Base-by-base conservation (phyloP, 2,888 invertebrate species). In the Stegophylla sp. region DNA sequence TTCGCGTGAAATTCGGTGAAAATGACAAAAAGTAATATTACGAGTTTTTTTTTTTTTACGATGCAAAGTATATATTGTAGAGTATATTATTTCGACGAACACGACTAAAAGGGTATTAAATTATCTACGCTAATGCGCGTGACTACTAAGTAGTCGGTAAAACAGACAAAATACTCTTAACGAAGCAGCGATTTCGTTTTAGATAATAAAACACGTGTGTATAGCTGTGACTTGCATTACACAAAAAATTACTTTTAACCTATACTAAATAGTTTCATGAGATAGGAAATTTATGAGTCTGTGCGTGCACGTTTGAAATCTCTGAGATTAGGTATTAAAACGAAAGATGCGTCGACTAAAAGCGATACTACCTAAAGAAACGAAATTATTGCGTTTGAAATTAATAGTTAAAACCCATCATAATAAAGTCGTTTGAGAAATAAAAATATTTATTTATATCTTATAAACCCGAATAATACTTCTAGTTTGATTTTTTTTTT, bases 381-480 rank as follows among this genome's bases (percentile, higher is more conserved):
- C 53, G 0, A 23, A 66, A 53, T 51, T 17, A 20, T 74, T 48
- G 61, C 59, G 48, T 63, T 74, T 63, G 23, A 64, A 74, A 74
- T 48, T 74, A 74, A 75, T 51, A 63, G 74, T 64, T 17, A 26
- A 26, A 75, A 64, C 26, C 75, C 66, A 66, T 64, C 51, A 64
- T 64, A 64, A 13, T 76, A 66, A 66, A 76, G 66, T 20, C 26
- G 64, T 53, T 41, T n/a, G 26, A 13, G 75, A 66, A 26, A 76
- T 43, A 76, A 66, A 76, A 76, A n/a, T 26, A 66, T 43, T 41
- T 66, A 66, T 76, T 66, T 76, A 66, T 26, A 76, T 26, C 26
- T 74, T 63, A 51, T 63, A 41, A 56, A 2, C 20, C 45, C 10
- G 15, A 7, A 7, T 69, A 28, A 43, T 43, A 66, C 64, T 53